phyloP scores from a whole-genome alignment of 2,113 vertebrate genomes.

The Tachysurus vachellii region DNA sequence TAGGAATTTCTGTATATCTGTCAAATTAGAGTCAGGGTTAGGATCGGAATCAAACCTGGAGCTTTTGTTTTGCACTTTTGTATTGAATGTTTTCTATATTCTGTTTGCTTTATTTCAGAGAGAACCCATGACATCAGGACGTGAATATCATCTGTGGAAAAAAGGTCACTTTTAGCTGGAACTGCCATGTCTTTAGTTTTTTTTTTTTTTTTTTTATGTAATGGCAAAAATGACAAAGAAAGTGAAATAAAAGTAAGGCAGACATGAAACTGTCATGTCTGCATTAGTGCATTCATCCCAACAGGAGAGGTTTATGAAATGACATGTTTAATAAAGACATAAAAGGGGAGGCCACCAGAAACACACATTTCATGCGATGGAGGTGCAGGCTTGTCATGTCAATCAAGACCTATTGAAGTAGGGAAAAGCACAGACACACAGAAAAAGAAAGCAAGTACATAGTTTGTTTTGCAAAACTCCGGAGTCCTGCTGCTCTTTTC shows the following conservation, averaged over 20 bases:
- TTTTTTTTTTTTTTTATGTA: not conserved
- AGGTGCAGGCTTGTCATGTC: conserved; percentile 44
- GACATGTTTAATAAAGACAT: conserved; percentile 40
- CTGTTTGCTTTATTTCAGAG: not conserved
- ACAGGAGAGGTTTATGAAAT: not conserved
- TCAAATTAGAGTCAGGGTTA: not conserved
- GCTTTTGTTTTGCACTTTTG: not conserved
- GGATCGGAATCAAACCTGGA: not conserved
- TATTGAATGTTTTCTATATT: not conserved
- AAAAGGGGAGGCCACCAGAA: conserved; percentile 29
- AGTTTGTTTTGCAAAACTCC: conserved; percentile 42
- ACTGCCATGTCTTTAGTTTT: not conserved
- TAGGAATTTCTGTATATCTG: not conserved
- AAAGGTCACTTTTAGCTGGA: not conserved
- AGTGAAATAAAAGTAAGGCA: not conserved
- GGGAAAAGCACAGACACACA: conserved; percentile 5
- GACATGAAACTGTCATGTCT: not conserved
- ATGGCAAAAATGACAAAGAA: not conserved
- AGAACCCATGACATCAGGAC: not conserved
- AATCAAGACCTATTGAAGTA: conserved; percentile 36
- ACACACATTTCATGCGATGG: conserved; percentile 37
- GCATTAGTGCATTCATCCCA: not conserved
- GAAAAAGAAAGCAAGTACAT: conserved; percentile 31
- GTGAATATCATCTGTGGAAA: not conserved
- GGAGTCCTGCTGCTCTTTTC: conserved; percentile 47